Base-by-base conservation (phyloP, 2,113 vertebrate species). In the Psittacus erithacus region DNA sequence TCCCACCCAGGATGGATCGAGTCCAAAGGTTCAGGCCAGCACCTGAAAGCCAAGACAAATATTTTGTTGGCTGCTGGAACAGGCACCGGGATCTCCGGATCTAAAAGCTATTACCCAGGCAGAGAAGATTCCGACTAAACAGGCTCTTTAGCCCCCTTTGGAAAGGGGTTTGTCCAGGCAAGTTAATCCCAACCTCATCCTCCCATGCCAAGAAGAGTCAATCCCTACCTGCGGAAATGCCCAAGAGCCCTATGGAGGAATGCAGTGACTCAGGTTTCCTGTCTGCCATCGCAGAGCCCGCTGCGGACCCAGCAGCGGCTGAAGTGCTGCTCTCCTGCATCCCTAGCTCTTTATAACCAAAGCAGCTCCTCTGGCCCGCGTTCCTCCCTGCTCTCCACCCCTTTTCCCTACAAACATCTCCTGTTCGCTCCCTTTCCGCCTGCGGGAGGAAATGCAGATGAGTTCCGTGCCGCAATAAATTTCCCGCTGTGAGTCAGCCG, bases 211-310 rank as follows among this genome's bases (percentile, higher is more conserved):
- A 88, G 78, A 75, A 4, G 57, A 47, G 59, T 47, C 8, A 27
- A 11, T 92, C 29, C 97, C 94, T 98, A 99, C 99, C 99, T 85
- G 97, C 98, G 68, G 98, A 92, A 81, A 98, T 98, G 74, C 96
- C 92, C 86, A 98, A 86, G 50, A 99, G 97, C 41, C 98, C 98
- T 43, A 98, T 80, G 35, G 98, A 98, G 74, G 97, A 92, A 65
- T 98, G 98, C 29, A 98, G 97, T 2, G 98, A 97, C 35, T 73
- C 94, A 53, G 68, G 47, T 16, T 52, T 67, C 25, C 92, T 13
- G 53, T 3, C 69, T 74, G 94, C 94, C 96, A 97, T 96, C 29
- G 46, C 90, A 9, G 78, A 74, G 88, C 17, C 50, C 10, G 70
- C 80, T 10, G 70, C 3, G 29, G 83, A 25, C 77, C 53, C 82